Conservation (phyloP, 2,113 vertebrate species). For the Empidonax traillii region DNA sequence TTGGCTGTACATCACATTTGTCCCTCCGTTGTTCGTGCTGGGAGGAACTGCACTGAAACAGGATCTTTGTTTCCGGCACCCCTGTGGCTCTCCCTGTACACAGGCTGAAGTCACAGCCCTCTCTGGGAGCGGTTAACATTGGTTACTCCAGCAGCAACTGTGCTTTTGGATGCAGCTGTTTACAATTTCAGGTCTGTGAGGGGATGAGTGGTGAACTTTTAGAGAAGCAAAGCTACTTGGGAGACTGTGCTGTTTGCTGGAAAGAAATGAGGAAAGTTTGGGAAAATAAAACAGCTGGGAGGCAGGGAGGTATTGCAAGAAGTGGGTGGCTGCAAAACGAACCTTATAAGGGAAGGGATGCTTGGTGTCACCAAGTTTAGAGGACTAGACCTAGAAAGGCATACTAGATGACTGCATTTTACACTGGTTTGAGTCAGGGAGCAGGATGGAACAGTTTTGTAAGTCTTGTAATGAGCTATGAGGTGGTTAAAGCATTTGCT, state of each 20-base stretch:
- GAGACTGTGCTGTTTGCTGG: background rate
- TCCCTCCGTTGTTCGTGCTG: constrained; percentile 4
- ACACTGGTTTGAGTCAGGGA: background rate
- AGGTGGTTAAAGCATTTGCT: background rate
- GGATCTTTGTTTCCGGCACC: constrained; percentile 19
- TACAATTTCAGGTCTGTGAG: constrained; percentile 42
- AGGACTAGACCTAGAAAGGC: background rate
- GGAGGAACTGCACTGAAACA: background rate
- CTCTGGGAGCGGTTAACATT: background rate
- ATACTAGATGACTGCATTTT: background rate
- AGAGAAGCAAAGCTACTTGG: constrained; percentile 20
- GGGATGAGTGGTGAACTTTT: constrained; percentile 19
- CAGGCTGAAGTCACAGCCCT: background rate
- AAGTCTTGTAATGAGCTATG: background rate
- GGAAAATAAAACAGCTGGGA: constrained; percentile 27
- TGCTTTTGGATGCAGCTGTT: constrained; percentile 40
- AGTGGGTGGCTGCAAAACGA: constrained; percentile 27
- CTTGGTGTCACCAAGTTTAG: constrained; percentile 40
- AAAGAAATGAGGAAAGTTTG: constrained; percentile 25
- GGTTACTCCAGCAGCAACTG: constrained; percentile 1
- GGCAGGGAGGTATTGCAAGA: background rate
- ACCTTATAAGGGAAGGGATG: constrained; percentile 42
- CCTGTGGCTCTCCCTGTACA: background rate
- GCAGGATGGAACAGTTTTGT: background rate
- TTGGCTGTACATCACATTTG: background rate